These are phyloP conservation scores for Ciconia stormi DNA, from an alignment of 2,113 vertebrate species.

Conservation along the genomic window DNA sequence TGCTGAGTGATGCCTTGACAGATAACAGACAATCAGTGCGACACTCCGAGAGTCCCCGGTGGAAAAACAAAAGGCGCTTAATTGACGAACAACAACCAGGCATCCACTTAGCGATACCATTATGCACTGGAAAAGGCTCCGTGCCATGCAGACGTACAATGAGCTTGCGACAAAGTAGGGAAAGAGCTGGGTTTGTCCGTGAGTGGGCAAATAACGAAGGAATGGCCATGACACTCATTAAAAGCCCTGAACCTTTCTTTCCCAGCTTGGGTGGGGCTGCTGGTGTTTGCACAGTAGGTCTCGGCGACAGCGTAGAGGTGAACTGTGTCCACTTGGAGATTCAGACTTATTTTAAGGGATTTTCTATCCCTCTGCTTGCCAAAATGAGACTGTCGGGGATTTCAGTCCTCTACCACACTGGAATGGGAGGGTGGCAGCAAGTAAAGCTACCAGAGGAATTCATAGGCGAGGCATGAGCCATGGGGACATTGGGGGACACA, in stretches of 20 bases:
- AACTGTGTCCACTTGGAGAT: not conserved
- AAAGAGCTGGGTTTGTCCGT: not conserved
- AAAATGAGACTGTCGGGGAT: not conserved
- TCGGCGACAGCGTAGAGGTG: not conserved
- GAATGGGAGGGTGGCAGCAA: not conserved
- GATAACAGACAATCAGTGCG: slow-evolving; percentile 29
- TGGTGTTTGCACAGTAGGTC: not conserved
- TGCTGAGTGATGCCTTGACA: slow-evolving; percentile 62
- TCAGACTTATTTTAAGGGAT: not conserved
- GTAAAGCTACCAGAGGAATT: not conserved
- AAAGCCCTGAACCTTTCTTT: not conserved
- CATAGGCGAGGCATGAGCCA: not conserved
- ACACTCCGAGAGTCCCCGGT: slow-evolving; percentile 9
- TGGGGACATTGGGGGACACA: not conserved
- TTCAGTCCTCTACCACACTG: not conserved
- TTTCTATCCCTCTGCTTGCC: not conserved
- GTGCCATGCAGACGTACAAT: not conserved
- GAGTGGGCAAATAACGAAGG: not conserved
- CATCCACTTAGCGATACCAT: slow-evolving; percentile 30
- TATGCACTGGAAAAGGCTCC: not conserved
- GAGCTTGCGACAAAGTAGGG: not conserved
- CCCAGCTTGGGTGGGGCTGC: not conserved
- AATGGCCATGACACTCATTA: slow-evolving; percentile 38
- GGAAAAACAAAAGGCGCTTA: slow-evolving; percentile 41
- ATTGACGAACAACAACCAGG: slow-evolving; percentile 10